Conservation (phyloP, 2,888 invertebrate species). For the Synanthedon myopaeformis region DNA sequence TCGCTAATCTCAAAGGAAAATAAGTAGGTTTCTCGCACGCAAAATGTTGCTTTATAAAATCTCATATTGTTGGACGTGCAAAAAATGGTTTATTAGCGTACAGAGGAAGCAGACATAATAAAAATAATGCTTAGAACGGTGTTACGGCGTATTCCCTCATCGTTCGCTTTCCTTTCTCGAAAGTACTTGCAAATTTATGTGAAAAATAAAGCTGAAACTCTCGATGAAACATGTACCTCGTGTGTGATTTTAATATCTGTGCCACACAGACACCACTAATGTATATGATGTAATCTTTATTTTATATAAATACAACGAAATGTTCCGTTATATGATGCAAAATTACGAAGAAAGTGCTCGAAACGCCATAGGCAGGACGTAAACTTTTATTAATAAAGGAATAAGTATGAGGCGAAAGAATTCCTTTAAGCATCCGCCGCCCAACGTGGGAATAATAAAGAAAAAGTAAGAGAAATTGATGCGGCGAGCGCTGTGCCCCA, state of each 20-base stretch:
- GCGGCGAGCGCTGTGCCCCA: slow-evolving; percentile 22
- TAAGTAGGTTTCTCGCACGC: background rate
- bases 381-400: slow-evolving; percentile 60
- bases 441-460: slow-evolving; percentile 40
- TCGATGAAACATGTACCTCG: slow-evolving; percentile 2
- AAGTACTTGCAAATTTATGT: slow-evolving; percentile 4
- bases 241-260: background rate
- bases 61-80: slow-evolving; percentile 16
- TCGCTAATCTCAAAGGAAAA: background rate
- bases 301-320: background rate
- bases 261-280: no score
- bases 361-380: slow-evolving; percentile 24
- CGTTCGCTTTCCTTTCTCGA: slow-evolving; percentile 6
- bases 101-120: slow-evolving; percentile 28
- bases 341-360: slow-evolving; percentile 9
- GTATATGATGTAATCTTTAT: background rate
- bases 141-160: slow-evolving; percentile 11
- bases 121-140: slow-evolving; percentile 23
- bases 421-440: slow-evolving; percentile 35
- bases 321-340: background rate
- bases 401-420: slow-evolving; percentile 39
- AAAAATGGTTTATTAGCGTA: slow-evolving; percentile 32
- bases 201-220: slow-evolving; percentile 4
- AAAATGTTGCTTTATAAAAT: slow-evolving; percentile 12
- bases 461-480: slow-evolving; percentile 47